Conservation (phyloP, 2,888 invertebrate genomes). For the Tortricodes alternella region DNA sequence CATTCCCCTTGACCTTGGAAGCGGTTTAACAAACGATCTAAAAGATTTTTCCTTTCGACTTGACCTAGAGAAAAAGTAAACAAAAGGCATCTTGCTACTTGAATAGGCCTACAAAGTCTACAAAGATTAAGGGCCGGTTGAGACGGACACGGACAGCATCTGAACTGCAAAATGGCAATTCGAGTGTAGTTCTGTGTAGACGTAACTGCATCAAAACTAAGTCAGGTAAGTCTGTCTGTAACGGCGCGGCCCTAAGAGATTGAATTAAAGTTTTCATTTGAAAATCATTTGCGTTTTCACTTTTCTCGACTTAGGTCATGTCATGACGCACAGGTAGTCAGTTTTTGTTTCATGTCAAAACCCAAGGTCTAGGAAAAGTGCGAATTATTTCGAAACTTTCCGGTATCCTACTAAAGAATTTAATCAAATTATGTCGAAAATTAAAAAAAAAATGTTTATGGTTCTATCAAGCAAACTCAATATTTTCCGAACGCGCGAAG, state of each 20-base stretch:
- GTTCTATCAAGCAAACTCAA: background rate
- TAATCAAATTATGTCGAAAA: conserved; percentile 21
- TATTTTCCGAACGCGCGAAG: background rate
- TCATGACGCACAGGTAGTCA: too few relatives aligned
- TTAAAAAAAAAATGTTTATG: conserved; percentile 23
- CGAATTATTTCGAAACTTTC: conserved; percentile 1
- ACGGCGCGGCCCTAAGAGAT: too few relatives aligned
- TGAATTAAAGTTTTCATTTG: too few relatives aligned
- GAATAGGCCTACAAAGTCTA: background rate
- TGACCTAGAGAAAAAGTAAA: background rate
- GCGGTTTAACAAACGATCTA: conserved; percentile 14
- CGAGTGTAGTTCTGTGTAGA: too few relatives aligned
- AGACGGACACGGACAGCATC: too few relatives aligned
- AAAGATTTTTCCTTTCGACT: conserved; percentile 1
- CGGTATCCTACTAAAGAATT: conserved; percentile 2
- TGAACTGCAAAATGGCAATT: too few relatives aligned
- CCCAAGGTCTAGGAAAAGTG: background rate
- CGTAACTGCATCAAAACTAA: too few relatives aligned
- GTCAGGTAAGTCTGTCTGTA: too few relatives aligned
- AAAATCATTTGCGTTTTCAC: too few relatives aligned
- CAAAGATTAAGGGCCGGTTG: background rate
- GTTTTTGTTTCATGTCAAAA: background rate
- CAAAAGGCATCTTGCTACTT: background rate
- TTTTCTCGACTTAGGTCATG: too few relatives aligned
- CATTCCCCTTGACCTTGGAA: conserved; percentile 15